A percentile compares a stretch with the other conserved stretches of the same genome.
Conservation (phyloP, 2,797 vertebrate genomes). For the Scolopax bukidnonensis region DNA sequence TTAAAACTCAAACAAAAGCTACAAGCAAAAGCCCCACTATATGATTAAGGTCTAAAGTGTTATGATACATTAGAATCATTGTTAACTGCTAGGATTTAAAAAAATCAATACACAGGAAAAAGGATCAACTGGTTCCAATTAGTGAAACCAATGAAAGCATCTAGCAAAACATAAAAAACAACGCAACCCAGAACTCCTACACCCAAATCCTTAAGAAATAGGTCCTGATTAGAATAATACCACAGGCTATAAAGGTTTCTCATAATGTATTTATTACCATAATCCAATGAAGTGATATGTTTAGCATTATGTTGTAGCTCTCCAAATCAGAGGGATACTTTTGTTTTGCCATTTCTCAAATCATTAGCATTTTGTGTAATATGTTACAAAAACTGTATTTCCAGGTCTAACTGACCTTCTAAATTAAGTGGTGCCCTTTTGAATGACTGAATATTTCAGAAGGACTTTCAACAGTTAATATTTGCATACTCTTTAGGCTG, state of each 20-base stretch:
- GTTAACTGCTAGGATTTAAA: slow-evolving; percentile 90
- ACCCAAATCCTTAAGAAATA: slow-evolving; percentile 62
- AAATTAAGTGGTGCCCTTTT: neutral
- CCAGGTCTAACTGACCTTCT: neutral
- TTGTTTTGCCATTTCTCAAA: neutral
- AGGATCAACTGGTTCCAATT: slow-evolving; percentile 84
- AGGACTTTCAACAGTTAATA: neutral
- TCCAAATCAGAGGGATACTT: slow-evolving; percentile 15
- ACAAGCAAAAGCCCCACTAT: slow-evolving; percentile 84
- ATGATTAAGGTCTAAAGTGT: slow-evolving; percentile 95
- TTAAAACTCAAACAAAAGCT: slow-evolving; percentile 98
- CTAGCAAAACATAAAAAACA: slow-evolving; percentile 21
- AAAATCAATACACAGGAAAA: slow-evolving; percentile 89
- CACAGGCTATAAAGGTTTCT: slow-evolving; percentile 60
- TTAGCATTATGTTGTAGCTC: slow-evolving; percentile 47
- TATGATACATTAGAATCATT: slow-evolving; percentile 89
- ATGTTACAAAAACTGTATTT: neutral
- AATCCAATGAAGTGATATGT: slow-evolving; percentile 37
- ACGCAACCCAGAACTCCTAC: neutral
- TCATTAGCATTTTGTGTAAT: neutral
- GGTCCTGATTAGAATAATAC: slow-evolving; percentile 65
- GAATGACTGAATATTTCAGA: slow-evolving; percentile 34
- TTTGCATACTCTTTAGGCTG: neutral
- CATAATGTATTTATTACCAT: slow-evolving; percentile 55
- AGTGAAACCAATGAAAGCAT: slow-evolving; percentile 80